A percentile compares a stretch with the other conserved stretches of the same genome.
These are phyloP conservation scores for Sinelater perroti DNA, from an alignment of 2,888 invertebrate genomes.

Conservation along the genomic window DNA sequence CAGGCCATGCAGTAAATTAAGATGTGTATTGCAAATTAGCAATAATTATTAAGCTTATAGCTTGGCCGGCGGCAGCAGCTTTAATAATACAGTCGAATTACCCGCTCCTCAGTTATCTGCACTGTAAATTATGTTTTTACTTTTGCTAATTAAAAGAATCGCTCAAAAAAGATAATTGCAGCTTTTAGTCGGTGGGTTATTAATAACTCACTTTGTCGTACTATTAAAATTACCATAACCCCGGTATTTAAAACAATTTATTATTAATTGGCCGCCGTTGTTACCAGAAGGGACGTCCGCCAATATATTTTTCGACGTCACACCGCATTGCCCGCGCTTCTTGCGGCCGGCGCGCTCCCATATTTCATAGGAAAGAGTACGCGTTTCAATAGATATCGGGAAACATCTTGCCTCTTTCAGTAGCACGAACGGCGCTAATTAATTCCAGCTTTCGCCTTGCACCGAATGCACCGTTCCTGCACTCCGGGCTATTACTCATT, in stretches of 20 bases:
- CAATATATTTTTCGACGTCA: conserved; percentile 31
- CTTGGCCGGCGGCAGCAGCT: conserved; percentile 9
- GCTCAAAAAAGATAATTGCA: conserved; percentile 41
- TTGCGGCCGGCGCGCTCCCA: conserved; percentile 10
- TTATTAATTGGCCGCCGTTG: conserved; percentile 45
- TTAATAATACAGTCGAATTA: conserved; percentile 31
- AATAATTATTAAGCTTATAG: conserved; percentile 35
- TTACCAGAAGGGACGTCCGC: conserved; percentile 26
- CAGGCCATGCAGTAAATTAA: conserved; percentile 23
- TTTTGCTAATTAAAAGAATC: conserved; percentile 44
- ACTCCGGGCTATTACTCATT: conserved; percentile 6
- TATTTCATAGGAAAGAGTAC: conserved; percentile 16
- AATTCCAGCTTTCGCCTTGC: conserved; percentile 9
- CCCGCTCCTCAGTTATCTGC: conserved; percentile 24
- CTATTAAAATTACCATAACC: conserved; percentile 44
- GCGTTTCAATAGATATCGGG: conserved; percentile 16
- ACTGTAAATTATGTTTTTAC: conserved; percentile 43
- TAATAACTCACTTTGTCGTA: conserved; percentile 47
- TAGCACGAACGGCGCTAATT: conserved; percentile 18
- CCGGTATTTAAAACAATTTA: conserved; percentile 49
- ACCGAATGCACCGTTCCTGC: conserved; percentile 5
- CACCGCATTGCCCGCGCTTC: conserved; percentile 25
- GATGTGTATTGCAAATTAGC: conserved; percentile 31
- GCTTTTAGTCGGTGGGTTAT: conserved; percentile 41
- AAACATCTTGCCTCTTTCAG: conserved; percentile 18